Percentiles rank a stretch among this genome's conserved stretches.
Conservation (phyloP, 1,140 invertebrate genomes). For the Drosophila paulistorum region DNA sequence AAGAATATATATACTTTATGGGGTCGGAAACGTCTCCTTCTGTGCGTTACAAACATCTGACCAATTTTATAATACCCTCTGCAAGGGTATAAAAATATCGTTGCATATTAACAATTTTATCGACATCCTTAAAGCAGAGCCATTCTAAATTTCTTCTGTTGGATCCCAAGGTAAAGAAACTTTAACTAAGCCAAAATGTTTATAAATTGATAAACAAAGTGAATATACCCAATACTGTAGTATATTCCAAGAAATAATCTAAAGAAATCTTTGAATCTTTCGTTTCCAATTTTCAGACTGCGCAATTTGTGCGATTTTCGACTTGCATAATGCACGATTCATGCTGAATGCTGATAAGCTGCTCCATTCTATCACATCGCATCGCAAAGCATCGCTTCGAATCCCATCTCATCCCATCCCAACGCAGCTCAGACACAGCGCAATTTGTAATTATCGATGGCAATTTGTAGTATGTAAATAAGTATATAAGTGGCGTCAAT, state of each 20-base stretch:
- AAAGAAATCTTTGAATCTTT: slow-evolving; percentile 3
- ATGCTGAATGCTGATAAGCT: slow-evolving; percentile 37
- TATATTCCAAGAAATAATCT: not conserved
- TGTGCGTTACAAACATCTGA: too few species aligned
- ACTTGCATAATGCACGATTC: slow-evolving; percentile 66
- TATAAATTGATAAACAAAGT: not conserved
- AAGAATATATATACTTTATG: too few species aligned
- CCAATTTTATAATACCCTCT: too few species aligned
- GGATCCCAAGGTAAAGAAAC: too few species aligned
- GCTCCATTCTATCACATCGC: not conserved
- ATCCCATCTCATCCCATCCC: too few species aligned
- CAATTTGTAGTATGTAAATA: slow-evolving; percentile 30
- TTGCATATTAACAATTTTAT: too few species aligned
- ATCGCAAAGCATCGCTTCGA: too few species aligned
- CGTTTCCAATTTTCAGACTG: slow-evolving; percentile 24
- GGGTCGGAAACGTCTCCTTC: too few species aligned
- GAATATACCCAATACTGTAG: not conserved
- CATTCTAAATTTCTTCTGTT: too few species aligned
- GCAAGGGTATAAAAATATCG: too few species aligned
- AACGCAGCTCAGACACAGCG: slow-evolving; percentile 25
- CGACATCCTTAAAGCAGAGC: too few species aligned
- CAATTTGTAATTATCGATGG: slow-evolving; percentile 65
- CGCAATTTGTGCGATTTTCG: slow-evolving; percentile 55
- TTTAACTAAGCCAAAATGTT: not conserved
- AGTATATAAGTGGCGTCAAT: slow-evolving; percentile 10